Percentiles rank a stretch among this genome's conserved stretches.
These are phyloP conservation scores for Champsocephalus gunnari DNA, from an alignment of 2,797 vertebrate genomes.

Conservation along the genomic window DNA sequence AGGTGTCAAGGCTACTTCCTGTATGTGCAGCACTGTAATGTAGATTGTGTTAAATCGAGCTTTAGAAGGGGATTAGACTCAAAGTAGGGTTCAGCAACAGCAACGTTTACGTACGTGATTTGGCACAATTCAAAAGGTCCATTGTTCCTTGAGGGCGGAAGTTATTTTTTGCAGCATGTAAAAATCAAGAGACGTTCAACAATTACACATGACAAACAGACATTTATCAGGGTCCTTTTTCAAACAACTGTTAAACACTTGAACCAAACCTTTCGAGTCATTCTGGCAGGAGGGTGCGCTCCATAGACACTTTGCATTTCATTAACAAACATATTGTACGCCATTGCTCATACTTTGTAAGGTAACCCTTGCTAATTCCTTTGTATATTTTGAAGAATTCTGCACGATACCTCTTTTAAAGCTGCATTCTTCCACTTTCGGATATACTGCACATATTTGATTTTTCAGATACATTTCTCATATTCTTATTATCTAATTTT, in stretches of 20 bases:
- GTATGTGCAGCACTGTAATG: slow-evolving; percentile 21
- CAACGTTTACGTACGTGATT: background rate
- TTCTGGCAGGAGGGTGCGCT: too few species aligned
- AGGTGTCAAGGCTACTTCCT: slow-evolving; percentile 71
- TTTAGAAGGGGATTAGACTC: slow-evolving; percentile 10
- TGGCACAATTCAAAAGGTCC: background rate
- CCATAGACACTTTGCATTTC: too few species aligned
- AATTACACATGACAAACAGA: background rate
- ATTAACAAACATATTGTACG: too few species aligned
- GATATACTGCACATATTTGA: too few species aligned
- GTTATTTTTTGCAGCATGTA: background rate
- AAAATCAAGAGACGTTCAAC: background rate
- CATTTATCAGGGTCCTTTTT: background rate
- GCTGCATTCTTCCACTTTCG: too few species aligned
- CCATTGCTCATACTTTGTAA: too few species aligned
- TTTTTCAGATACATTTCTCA: too few species aligned
- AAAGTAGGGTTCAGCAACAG: background rate
- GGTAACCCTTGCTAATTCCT: too few species aligned
- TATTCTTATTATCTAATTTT: too few species aligned
- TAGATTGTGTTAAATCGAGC: slow-evolving; percentile 3
- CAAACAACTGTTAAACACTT: background rate
- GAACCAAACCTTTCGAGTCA: background rate
- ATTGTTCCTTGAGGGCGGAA: background rate
- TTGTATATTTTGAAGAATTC: too few species aligned
- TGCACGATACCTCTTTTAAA: too few species aligned